Evolutionary conservation across 2,113 vertebrate species (phyloP).

Genomic region (Potamarius usumacintae): DNA sequence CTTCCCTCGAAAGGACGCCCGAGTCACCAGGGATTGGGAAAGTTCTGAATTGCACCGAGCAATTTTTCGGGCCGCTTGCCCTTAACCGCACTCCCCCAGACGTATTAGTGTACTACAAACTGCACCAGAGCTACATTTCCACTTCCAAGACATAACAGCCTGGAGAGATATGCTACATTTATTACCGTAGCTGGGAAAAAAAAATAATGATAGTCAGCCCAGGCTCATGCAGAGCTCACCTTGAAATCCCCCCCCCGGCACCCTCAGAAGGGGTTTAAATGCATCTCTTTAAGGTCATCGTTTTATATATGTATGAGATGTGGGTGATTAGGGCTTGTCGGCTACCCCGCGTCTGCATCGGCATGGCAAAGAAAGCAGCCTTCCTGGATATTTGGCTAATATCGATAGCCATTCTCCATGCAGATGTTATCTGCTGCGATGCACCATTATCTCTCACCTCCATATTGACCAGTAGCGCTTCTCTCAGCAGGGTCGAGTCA

Average conservation of each 20-base stretch:
- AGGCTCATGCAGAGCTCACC: constrained; percentile 14
- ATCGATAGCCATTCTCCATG: constrained; percentile 39
- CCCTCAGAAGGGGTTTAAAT: constrained; percentile 25
- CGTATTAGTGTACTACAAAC: constrained; percentile 21
- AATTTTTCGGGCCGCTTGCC: constrained; percentile 39
- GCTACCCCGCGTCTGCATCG: constrained; percentile 1
- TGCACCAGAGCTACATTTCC: constrained; percentile 29
- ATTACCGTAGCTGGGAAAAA: background rate
- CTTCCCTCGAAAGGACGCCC: constrained; percentile 47
- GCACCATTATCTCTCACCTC: constrained; percentile 53
- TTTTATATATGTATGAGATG: constrained; percentile 45
- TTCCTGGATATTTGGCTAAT: constrained; percentile 49
- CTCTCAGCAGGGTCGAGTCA: constrained; percentile 46
- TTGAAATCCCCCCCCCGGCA: background rate
- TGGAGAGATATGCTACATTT: constrained; percentile 30
- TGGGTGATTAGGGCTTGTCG: constrained; percentile 56
- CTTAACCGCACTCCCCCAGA: constrained; percentile 11
- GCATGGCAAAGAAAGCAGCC: constrained; percentile 26
- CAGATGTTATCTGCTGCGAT: constrained; percentile 51
- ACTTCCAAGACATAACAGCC: constrained; percentile 35
- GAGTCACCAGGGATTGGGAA: constrained; percentile 38
- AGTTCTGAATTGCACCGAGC: constrained; percentile 31
- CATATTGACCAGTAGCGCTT: constrained; percentile 52
- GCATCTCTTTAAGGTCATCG: constrained; percentile 43
- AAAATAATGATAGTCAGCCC: background rate